Percentiles rank a stretch among this genome's conserved stretches.
phyloP scores from a whole-genome alignment of 2,113 vertebrate genomes.

The Anser brachyrhynchus region DNA sequence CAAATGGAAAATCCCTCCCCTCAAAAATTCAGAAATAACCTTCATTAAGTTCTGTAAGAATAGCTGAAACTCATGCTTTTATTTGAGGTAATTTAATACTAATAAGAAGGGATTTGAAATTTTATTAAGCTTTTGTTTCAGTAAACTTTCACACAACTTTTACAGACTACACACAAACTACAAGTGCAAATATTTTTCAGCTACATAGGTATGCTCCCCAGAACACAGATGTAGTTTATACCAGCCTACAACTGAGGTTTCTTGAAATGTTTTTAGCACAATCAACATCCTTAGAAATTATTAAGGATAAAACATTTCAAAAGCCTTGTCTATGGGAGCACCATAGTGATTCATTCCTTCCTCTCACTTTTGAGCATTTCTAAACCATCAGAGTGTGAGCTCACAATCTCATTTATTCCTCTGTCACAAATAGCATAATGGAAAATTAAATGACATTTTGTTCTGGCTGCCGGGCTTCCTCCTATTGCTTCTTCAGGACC shows the following conservation, averaged over 20 bases:
- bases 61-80: not conserved
- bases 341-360: accelerated
- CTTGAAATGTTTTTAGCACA: not conserved
- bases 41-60: not conserved
- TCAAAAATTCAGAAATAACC: not conserved
- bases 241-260: not conserved
- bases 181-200: accelerated
- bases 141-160: not conserved
- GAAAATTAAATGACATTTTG: not conserved
- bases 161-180: not conserved
- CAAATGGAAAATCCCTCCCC: not conserved
- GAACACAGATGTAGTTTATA: not conserved
- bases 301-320: not conserved
- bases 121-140: not conserved
- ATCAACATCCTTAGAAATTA: not conserved
- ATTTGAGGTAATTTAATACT: not conserved
- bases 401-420: not conserved
- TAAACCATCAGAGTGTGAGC: not conserved
- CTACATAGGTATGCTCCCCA: accelerated
- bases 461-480: not conserved
- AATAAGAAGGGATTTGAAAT: not conserved
- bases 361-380: not conserved
- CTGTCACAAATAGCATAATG: not conserved
- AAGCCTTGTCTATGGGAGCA: not conserved
- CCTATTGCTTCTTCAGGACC: not conserved